phyloP scores from a whole-genome alignment of 1,140 invertebrate species.

The Apis laboriosa region DNA sequence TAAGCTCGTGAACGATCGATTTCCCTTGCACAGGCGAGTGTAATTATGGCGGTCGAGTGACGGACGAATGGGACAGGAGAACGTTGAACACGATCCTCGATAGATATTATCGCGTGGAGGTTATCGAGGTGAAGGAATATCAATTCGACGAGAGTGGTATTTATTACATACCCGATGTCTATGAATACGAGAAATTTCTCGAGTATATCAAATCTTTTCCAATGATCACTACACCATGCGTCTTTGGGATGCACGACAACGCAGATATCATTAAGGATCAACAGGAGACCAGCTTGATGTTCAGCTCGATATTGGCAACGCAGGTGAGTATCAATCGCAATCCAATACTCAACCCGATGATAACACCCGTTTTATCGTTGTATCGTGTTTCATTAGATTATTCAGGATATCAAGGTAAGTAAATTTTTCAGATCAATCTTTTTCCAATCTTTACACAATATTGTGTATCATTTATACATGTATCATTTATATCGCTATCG shows the following conservation, averaged over 20 bases:
- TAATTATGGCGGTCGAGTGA: slow-evolving; percentile 97
- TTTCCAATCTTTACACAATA: too few relatives aligned
- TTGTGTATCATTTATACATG: too few relatives aligned
- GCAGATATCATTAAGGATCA: slow-evolving; percentile 97
- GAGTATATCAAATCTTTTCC: slow-evolving; percentile 89
- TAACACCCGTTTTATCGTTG: not conserved
- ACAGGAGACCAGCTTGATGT: slow-evolving; percentile 89
- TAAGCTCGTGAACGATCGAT: not conserved
- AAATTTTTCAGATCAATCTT: too few relatives aligned
- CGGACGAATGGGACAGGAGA: slow-evolving; percentile 96
- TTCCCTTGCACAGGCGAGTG: slow-evolving; percentile 87
- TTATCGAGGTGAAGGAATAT: slow-evolving; percentile 81
- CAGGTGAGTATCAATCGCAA: slow-evolving; percentile 83
- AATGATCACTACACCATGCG: slow-evolving; percentile 88
- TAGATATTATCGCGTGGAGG: slow-evolving; percentile 88
- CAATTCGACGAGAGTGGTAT: slow-evolving; percentile 84
- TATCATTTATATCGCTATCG: not conserved
- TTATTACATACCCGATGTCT: slow-evolving; percentile 89
- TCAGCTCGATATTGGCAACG: slow-evolving; percentile 90
- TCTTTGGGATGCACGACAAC: slow-evolving; percentile 96
- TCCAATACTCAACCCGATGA: not conserved
- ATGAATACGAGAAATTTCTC: slow-evolving; percentile 89
- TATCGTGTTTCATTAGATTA: slow-evolving; percentile 10
- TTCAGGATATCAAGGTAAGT: slow-evolving; percentile 44
- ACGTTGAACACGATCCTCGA: slow-evolving; percentile 91